A percentile compares a stretch with the other conserved stretches of the same genome.
phyloP scores from a whole-genome alignment of 2,888 invertebrate genomes.

The Stenurella melanura region DNA sequence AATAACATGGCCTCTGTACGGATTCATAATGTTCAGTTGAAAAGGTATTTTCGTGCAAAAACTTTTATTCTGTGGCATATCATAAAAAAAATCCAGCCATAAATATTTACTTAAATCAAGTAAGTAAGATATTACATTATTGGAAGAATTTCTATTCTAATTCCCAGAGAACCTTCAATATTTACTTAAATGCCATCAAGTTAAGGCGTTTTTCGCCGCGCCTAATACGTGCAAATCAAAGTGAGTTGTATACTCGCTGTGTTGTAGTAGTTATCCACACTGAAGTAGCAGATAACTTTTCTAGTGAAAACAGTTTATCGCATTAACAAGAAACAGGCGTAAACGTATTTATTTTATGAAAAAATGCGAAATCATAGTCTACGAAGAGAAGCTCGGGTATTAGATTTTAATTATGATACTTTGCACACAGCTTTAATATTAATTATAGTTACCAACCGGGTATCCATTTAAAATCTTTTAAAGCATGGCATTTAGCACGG shows the following conservation, averaged over 20 bases:
- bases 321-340: conserved; percentile 35
- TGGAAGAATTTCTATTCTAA: too few relatives aligned
- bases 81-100: too few relatives aligned
- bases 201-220: neutral
- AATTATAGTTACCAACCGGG: conserved; percentile 32
- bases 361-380: conserved; percentile 28
- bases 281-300: conserved; percentile 30
- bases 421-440: conserved; percentile 27
- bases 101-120: too few relatives aligned
- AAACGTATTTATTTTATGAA: conserved; percentile 4
- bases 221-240: neutral
- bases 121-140: too few relatives aligned
- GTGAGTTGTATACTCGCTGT: conserved; percentile 1
- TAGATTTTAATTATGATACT: conserved; percentile 41
- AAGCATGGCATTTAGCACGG: conserved; percentile 25
- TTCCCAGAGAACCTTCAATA: too few relatives aligned
- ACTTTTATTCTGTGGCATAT: too few relatives aligned
- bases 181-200: too few relatives aligned
- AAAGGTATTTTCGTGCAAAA: too few relatives aligned
- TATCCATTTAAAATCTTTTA: conserved; percentile 25
- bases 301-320: conserved; percentile 30
- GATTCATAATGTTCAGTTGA: too few relatives aligned
- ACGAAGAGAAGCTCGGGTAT: conserved; percentile 23
- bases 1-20: too few relatives aligned
- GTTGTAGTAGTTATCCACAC: conserved; percentile 2